A percentile compares a stretch with the other conserved stretches of the same genome.
These are phyloP conservation scores for Philereme vetulata DNA, from an alignment of 2,888 invertebrate species.

Conservation along the genomic window DNA sequence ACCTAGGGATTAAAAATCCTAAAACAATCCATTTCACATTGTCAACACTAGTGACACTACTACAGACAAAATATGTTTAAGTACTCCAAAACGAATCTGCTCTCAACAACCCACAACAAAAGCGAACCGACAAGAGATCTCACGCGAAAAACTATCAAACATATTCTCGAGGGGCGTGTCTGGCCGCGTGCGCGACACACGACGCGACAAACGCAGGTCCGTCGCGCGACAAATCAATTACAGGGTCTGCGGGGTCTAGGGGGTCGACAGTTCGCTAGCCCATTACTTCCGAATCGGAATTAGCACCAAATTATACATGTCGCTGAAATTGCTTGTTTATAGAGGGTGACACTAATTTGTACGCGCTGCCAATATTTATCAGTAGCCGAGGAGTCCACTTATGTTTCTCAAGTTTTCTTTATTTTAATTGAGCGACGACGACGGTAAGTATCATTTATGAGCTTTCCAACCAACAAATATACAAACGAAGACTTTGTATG, in stretches of 20 bases:
- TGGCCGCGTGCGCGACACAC: conserved; percentile 53
- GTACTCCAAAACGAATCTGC: conserved; percentile 21
- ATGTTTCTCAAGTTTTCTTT: conserved; percentile 9
- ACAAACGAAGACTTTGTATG: too few relatives aligned
- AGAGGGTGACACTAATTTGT: conserved; percentile 70
- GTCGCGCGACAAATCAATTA: conserved; percentile 80
- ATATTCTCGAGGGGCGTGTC: conserved; percentile 52
- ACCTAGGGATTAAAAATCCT: not conserved
- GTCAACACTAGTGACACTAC: not conserved
- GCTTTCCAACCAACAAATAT: too few relatives aligned
- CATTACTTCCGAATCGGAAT: conserved; percentile 67
- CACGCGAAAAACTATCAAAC: conserved; percentile 62
- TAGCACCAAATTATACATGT: conserved; percentile 76
- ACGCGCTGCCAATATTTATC: conserved; percentile 47
- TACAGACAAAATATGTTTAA: not conserved
- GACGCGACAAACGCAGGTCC: conserved; percentile 48
- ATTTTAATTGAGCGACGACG: not conserved
- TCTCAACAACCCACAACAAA: conserved; percentile 42
- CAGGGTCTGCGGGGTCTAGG: conserved; percentile 60
- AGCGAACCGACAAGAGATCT: conserved; percentile 55
- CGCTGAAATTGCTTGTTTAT: conserved; percentile 71
- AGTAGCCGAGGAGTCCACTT: conserved; percentile 8
- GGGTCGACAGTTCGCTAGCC: conserved; percentile 27
- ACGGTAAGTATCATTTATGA: too few relatives aligned
- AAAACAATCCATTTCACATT: not conserved